Conservation (phyloP, 1,140 invertebrate species). For the Mercenaria mercenaria region DNA sequence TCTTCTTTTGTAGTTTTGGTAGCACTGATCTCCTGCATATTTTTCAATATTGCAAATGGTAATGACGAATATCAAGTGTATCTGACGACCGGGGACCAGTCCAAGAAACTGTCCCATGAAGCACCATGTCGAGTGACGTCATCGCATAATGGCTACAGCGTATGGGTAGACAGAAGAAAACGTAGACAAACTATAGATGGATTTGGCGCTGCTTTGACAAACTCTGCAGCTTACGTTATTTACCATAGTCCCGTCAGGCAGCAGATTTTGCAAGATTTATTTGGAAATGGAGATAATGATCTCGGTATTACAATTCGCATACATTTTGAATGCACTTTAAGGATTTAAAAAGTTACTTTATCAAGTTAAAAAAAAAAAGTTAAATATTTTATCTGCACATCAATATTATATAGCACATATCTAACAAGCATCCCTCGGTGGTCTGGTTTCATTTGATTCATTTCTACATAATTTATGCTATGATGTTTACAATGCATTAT, state of each 20-base stretch:
- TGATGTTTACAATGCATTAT: neutral
- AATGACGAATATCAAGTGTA: slow-evolving; percentile 60
- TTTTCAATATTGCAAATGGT: neutral
- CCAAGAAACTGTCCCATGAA: slow-evolving; percentile 54
- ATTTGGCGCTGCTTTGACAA: slow-evolving; percentile 72
- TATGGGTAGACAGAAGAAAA: slow-evolving; percentile 64
- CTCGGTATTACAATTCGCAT: neutral
- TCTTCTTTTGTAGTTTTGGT: neutral
- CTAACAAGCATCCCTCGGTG: too few species aligned
- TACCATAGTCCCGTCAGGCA: slow-evolving; percentile 68
- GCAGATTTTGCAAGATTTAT: slow-evolving; percentile 69
- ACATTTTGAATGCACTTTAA: neutral
- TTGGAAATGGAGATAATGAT: slow-evolving; percentile 43
- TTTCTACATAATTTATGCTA: neutral
- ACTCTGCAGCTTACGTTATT: slow-evolving; percentile 72
- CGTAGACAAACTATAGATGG: slow-evolving; percentile 69
- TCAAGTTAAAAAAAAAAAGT: too few species aligned
- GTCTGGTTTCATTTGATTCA: neutral
- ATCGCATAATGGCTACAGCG: neutral
- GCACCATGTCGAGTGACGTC: neutral
- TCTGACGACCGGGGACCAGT: slow-evolving; percentile 65
- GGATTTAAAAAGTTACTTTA: neutral
- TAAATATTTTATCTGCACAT: too few species aligned
- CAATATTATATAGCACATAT: too few species aligned
- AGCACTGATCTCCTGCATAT: neutral